Conservation (phyloP, 2,888 invertebrate species). For the Ormia ochracea region DNA sequence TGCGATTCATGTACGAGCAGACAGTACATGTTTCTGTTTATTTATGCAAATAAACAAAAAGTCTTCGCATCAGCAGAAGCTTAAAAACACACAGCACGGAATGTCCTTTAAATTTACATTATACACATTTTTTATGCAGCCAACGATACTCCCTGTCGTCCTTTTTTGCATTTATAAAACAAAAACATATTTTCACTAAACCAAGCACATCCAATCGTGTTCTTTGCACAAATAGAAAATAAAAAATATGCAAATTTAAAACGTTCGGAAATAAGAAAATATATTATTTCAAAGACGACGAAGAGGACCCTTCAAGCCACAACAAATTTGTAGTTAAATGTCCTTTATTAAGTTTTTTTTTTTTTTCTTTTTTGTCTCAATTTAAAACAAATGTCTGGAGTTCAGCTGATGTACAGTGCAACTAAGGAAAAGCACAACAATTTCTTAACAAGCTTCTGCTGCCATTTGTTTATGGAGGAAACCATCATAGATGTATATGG, state of each 20-base stretch:
- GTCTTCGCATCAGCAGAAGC: neutral
- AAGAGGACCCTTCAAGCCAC: conserved; percentile 12
- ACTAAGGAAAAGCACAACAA: neutral
- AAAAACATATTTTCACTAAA: neutral
- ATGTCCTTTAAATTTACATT: neutral
- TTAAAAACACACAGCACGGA: neutral
- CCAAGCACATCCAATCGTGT: too few relatives aligned
- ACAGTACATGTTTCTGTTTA: neutral
- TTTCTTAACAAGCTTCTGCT: neutral
- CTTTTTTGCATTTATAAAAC: neutral
- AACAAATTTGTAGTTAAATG: neutral
- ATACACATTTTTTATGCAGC: neutral
- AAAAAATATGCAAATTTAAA: conserved; percentile 18
- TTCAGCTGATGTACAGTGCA: too few relatives aligned
- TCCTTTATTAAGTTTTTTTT: neutral
- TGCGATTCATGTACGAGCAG: neutral
- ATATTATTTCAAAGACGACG: neutral
- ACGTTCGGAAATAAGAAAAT: neutral
- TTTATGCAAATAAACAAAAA: neutral
- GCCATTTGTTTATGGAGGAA: neutral
- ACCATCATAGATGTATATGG: neutral
- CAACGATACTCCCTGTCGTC: neutral
- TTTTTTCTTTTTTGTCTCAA: neutral
- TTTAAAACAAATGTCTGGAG: neutral
- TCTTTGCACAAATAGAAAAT: too few relatives aligned